A percentile compares a stretch with the other conserved stretches of the same genome.
Conservation (phyloP, 2,113 vertebrate genomes). For the Tenrec ecaudatus region DNA sequence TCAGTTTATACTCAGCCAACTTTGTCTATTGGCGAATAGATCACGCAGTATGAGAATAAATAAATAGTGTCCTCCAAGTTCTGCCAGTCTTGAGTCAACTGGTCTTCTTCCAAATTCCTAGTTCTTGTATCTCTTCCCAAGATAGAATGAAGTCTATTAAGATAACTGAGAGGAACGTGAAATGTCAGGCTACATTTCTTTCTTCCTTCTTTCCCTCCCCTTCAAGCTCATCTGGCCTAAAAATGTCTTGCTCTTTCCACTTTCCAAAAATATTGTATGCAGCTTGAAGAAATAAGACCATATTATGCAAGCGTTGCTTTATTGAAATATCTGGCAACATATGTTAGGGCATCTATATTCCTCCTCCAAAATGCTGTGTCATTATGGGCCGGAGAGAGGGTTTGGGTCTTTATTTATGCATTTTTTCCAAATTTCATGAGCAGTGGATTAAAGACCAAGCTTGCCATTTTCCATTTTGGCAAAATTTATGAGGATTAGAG, state of each 20-base stretch:
- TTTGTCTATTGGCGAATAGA: neutral
- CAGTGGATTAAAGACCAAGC: constrained; percentile 3
- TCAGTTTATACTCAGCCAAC: neutral
- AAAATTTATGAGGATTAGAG: constrained; percentile 47
- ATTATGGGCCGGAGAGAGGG: constrained; percentile 27
- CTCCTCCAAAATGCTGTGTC: constrained; percentile 41
- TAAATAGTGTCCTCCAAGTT: neutral
- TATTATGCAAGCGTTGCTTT: constrained; percentile 45
- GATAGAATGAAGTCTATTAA: constrained; percentile 25
- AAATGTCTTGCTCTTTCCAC: neutral
- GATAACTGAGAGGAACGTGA: neutral
- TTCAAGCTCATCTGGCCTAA: neutral
- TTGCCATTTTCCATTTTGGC: constrained; percentile 62
- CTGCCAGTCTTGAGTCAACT: neutral
- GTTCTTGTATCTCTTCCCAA: neutral
- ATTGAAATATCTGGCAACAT: constrained; percentile 46
- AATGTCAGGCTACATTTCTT: constrained; percentile 9
- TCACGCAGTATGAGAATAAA: neutral
- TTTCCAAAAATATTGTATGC: constrained; percentile 35
- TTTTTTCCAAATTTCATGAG: constrained; percentile 55
- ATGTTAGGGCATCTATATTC: neutral
- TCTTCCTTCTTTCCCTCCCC: fast-evolving
- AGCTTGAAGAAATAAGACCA: constrained; percentile 58
- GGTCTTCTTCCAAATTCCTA: neutral
- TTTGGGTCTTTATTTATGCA: neutral